phyloP scores from a whole-genome alignment of 2,888 invertebrate species.

The Philonicus albiceps region DNA sequence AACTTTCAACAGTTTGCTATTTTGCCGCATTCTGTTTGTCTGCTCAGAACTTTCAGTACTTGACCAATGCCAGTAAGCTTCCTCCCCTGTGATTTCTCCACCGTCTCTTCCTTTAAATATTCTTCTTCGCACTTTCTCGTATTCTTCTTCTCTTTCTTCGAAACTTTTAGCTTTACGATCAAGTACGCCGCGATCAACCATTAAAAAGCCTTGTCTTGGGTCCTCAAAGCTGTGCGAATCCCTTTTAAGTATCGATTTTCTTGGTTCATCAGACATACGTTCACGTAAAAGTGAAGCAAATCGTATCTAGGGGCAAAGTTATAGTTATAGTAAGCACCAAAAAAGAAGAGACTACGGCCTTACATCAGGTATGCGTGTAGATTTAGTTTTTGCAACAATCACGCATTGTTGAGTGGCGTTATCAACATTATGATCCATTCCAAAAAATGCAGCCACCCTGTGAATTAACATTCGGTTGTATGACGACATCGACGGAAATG shows the following conservation, averaged over 20 bases:
- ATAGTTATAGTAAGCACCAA: neutral
- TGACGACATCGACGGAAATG: slow-evolving; percentile 92
- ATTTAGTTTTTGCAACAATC: slow-evolving; percentile 80
- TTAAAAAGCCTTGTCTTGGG: slow-evolving; percentile 65
- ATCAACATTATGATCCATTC: slow-evolving; percentile 93
- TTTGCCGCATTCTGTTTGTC: slow-evolving; percentile 56
- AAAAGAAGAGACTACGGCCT: slow-evolving; percentile 31
- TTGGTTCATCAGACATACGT: slow-evolving; percentile 70
- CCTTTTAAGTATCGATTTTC: slow-evolving; percentile 84
- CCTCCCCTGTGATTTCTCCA: slow-evolving; percentile 49
- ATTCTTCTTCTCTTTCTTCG: slow-evolving; percentile 91
- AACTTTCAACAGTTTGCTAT: slow-evolving; percentile 59
- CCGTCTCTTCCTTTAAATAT: slow-evolving; percentile 71
- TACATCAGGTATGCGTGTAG: slow-evolving; percentile 63
- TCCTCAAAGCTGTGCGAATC: slow-evolving; percentile 85
- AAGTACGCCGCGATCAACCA: slow-evolving; percentile 71
- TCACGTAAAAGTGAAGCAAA: slow-evolving; percentile 77
- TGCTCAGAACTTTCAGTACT: slow-evolving; percentile 65
- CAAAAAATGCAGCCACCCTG: slow-evolving; percentile 91
- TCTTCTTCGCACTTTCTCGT: slow-evolving; percentile 82
- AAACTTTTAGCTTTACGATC: slow-evolving; percentile 82
- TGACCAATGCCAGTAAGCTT: slow-evolving; percentile 63
- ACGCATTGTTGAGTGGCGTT: slow-evolving; percentile 79
- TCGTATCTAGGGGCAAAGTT: slow-evolving; percentile 63
- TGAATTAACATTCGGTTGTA: slow-evolving; percentile 97